phyloP scores from a whole-genome alignment of 2,888 invertebrate genomes.

The Lasioglossum leucozonium region DNA sequence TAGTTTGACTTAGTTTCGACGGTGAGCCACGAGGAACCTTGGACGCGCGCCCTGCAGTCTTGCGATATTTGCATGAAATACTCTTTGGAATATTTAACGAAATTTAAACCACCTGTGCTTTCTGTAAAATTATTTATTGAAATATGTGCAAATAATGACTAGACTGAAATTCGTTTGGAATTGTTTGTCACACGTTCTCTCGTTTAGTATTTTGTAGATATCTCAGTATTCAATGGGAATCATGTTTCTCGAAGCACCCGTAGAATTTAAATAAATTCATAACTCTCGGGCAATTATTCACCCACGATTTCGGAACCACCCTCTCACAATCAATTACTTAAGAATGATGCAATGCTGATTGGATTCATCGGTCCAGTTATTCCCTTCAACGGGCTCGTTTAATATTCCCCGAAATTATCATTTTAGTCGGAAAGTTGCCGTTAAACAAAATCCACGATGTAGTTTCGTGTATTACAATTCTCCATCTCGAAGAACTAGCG shows the following conservation, averaged over 20 bases:
- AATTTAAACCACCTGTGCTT: background rate
- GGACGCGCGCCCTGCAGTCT: background rate
- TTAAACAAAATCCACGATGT: conserved; percentile 16
- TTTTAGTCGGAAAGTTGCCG: conserved; percentile 25
- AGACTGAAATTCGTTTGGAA: background rate
- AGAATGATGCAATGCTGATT: conserved; percentile 27
- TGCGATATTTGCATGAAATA: background rate
- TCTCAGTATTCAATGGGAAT: background rate
- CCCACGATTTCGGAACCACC: conserved; percentile 10
- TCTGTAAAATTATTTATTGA: background rate
- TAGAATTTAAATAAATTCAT: conserved; percentile 30
- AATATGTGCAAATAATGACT: background rate
- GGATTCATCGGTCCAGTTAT: conserved; percentile 11
- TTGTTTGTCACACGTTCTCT: background rate
- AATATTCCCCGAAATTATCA: conserved; percentile 31
- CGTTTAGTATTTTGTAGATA: background rate
- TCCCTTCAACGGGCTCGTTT: conserved; percentile 28
- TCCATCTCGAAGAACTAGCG: conserved; percentile 32
- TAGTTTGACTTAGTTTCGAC: background rate
- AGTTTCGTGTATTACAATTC: conserved; percentile 19
- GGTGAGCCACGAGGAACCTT: background rate
- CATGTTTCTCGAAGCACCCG: background rate
- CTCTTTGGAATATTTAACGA: background rate
- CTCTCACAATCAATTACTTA: conserved; percentile 28
- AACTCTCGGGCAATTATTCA: conserved; percentile 33